Conservation (phyloP, 2,113 vertebrate genomes). For the Ciconia stormi region DNA sequence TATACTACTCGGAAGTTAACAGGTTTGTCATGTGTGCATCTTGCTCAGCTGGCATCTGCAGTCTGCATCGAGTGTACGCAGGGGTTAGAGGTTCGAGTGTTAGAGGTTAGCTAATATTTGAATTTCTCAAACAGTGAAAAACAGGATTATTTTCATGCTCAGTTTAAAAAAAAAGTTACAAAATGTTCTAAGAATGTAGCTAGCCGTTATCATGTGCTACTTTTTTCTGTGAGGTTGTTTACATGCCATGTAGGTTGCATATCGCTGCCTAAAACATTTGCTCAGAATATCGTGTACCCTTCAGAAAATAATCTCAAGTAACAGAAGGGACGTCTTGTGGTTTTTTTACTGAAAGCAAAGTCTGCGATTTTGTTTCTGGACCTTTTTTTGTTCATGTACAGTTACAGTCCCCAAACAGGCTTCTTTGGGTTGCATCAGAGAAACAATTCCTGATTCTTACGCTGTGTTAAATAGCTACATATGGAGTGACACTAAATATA, state of each 20-base stretch:
- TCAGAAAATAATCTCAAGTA: neutral
- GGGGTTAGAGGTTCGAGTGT: neutral
- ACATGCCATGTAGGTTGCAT: neutral
- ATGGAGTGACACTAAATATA: neutral
- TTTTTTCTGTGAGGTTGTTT: neutral
- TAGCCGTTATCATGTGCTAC: neutral
- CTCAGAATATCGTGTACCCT: neutral
- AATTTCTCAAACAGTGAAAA: neutral
- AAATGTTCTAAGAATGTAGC: neutral
- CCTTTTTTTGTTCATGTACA: neutral
- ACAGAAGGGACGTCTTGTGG: rapidly evolving
- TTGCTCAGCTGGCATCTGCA: neutral
- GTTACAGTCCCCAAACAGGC: neutral
- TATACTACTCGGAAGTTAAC: neutral
- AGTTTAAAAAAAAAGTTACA: neutral
- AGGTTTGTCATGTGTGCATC: no score
- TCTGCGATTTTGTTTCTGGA: neutral
- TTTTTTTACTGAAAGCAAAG: neutral
- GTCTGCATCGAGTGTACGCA: no score
- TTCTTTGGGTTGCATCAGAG: neutral
- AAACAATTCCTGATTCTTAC: neutral
- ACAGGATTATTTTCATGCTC: neutral
- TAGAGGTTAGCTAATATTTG: neutral
- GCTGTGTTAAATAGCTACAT: neutral
- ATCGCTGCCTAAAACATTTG: neutral